Percentiles rank a stretch among this genome's conserved stretches.
These are phyloP conservation scores for Conchocele bisecta DNA, from an alignment of 2,888 invertebrate species.

Conservation along the genomic window DNA sequence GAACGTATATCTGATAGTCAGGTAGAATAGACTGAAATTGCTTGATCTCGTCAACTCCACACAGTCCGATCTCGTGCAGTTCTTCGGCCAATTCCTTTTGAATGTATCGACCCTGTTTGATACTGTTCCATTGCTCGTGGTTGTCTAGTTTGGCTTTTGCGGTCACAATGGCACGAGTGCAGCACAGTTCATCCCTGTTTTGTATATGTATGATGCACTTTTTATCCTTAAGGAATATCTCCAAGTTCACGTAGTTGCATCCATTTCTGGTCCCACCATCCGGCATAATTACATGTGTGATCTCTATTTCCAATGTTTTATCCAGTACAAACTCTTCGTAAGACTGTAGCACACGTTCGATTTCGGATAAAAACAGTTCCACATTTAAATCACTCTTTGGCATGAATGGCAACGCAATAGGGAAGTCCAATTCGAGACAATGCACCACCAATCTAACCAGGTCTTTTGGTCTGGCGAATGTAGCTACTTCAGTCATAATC, in stretches of 20 bases:
- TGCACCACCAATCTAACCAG: constrained; percentile 46
- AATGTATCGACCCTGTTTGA: constrained; percentile 17
- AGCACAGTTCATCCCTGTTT: constrained; percentile 40
- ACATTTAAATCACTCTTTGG: constrained; percentile 27
- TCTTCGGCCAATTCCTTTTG: constrained; percentile 25
- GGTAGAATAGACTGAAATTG: background rate
- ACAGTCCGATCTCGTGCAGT: constrained; percentile 16
- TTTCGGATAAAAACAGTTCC: constrained; percentile 42
- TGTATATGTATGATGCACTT: constrained; percentile 16
- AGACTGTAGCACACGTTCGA: constrained; percentile 47
- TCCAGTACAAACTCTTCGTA: constrained; percentile 45
- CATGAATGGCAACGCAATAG: constrained; percentile 43
- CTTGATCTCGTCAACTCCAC: constrained; percentile 28
- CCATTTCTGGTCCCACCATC: constrained; percentile 4
- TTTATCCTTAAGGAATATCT: constrained; percentile 17
- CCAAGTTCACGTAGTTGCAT: constrained; percentile 16
- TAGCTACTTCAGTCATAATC: constrained; percentile 22
- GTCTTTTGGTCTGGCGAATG: constrained; percentile 17
- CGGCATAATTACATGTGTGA: constrained; percentile 21
- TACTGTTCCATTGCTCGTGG: constrained; percentile 36
- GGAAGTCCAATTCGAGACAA: constrained; percentile 44
- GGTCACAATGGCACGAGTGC: constrained; percentile 39
- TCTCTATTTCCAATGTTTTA: constrained; percentile 25
- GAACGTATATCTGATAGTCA: constrained; percentile 27
- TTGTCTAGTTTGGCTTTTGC: constrained; percentile 29